phyloP scores from a whole-genome alignment of 2,113 vertebrate genomes.

The Nothocercus julius region DNA sequence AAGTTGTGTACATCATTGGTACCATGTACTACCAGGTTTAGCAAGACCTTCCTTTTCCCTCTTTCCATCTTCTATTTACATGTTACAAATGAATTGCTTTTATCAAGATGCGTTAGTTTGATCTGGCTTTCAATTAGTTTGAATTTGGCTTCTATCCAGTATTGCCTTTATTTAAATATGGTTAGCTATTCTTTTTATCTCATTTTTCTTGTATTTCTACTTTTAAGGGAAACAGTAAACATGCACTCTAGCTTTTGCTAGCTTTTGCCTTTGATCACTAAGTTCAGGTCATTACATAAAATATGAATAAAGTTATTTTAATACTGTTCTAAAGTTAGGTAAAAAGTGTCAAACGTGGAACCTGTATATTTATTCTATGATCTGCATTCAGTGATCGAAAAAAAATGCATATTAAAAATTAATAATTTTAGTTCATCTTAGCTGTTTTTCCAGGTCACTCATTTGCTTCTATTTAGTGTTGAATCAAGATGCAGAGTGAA shows the following conservation, averaged over 20 bases:
- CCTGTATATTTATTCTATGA: not conserved
- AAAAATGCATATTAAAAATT: not conserved
- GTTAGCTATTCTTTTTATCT: conserved; percentile 1
- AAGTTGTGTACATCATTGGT: not conserved
- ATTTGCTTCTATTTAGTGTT: not conserved
- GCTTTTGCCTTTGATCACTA: conserved; percentile 19
- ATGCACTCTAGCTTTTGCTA: not conserved
- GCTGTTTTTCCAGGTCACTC: not conserved
- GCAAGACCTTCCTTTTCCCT: not conserved
- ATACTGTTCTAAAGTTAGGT: not conserved
- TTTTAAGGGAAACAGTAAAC: not conserved
- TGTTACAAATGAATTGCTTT: not conserved
- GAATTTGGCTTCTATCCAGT: not conserved
- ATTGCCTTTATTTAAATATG: not conserved
- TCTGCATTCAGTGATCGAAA: not conserved
- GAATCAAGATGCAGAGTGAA: not conserved
- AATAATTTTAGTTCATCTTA: not conserved
- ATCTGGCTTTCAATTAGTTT: not conserved
- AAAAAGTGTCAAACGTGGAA: not conserved
- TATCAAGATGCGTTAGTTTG: not conserved
- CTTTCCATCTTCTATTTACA: not conserved
- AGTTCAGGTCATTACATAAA: not conserved
- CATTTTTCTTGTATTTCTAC: not conserved
- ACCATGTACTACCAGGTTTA: not conserved
- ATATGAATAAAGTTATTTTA: not conserved